These are phyloP conservation scores for Lepidothrix coronata DNA, from an alignment of 2,113 vertebrate species.

Conservation along the genomic window DNA sequence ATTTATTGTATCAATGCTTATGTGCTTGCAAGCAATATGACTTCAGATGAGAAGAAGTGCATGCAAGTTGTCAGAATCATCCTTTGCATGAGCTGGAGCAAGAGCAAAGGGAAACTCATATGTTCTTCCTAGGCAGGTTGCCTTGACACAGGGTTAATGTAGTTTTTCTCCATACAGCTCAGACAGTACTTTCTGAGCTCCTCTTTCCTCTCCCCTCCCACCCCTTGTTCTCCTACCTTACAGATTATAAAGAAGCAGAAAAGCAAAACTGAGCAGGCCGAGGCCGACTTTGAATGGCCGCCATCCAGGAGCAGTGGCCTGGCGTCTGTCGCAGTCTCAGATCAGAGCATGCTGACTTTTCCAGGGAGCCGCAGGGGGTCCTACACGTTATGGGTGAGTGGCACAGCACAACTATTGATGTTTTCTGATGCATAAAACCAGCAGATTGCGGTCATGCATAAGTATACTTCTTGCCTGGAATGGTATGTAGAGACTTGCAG, in stretches of 20 bases:
- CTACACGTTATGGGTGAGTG: slow-evolving; percentile 85
- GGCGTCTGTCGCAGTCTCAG: slow-evolving; percentile 67
- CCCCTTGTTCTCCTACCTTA: neutral
- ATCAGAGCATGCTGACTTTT: slow-evolving; percentile 56
- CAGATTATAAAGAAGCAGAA: slow-evolving; percentile 94
- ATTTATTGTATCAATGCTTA: neutral
- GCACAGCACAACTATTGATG: fast-evolving
- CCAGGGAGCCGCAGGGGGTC: slow-evolving; percentile 67
- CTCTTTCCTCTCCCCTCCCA: neutral
- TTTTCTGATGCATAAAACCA: neutral
- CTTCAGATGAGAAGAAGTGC: neutral
- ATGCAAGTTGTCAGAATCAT: neutral
- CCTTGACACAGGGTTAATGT: neutral
- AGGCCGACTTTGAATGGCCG: slow-evolving; percentile 82
- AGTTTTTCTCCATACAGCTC: neutral
- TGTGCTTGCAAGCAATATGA: neutral
- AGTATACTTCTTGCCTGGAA: neutral
- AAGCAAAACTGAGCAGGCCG: slow-evolving; percentile 76
- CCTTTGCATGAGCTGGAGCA: neutral
- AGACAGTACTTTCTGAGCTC: neutral
- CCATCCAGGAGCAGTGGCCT: slow-evolving; percentile 67
- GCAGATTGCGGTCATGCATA: neutral
- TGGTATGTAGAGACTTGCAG: neutral
- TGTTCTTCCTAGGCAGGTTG: neutral
- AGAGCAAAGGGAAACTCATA: neutral